Percentiles rank a stretch among this genome's conserved stretches.
phyloP scores from a whole-genome alignment of 1,140 invertebrate genomes.

The Cyclina sinensis region DNA sequence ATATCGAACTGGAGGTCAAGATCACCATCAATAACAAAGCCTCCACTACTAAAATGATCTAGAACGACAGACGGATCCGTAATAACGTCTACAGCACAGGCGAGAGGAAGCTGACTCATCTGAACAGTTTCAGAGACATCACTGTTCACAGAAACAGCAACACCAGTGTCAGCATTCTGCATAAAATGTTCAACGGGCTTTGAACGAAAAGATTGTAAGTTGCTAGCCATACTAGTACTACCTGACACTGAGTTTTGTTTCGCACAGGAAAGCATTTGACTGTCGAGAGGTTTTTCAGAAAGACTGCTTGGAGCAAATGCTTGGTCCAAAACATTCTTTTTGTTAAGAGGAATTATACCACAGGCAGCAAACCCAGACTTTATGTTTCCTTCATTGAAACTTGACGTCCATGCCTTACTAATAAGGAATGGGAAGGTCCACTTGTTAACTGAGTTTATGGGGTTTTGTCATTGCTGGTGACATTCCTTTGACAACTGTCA shows the following conservation, averaged over 20 bases:
- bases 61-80: slow-evolving; percentile 1
- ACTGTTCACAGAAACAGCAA: not conserved
- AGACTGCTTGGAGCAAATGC: slow-evolving; percentile 29
- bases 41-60: not conserved
- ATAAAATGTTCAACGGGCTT: not conserved
- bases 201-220: not conserved
- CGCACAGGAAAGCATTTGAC: not conserved
- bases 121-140: not conserved
- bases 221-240: not conserved
- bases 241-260: not conserved
- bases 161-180: not conserved
- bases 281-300: not conserved
- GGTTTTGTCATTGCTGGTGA: slow-evolving; percentile 5
- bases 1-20: not conserved
- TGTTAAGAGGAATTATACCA: slow-evolving; percentile 63
- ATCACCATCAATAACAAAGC: slow-evolving; percentile 10
- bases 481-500: too few species aligned
- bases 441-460: slow-evolving; percentile 67
- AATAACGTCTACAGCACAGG: not conserved
- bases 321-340: slow-evolving; percentile 43
- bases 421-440: slow-evolving; percentile 59
- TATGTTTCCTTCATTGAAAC: slow-evolving; percentile 22
- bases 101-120: not conserved
- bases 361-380: slow-evolving; percentile 52
- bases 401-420: slow-evolving; percentile 39